Evolutionary conservation across 2,888 invertebrate genomes (phyloP), one percentile per base, ranked within the genome.

Genomic region (Anagyrus pseudococci): DNA sequence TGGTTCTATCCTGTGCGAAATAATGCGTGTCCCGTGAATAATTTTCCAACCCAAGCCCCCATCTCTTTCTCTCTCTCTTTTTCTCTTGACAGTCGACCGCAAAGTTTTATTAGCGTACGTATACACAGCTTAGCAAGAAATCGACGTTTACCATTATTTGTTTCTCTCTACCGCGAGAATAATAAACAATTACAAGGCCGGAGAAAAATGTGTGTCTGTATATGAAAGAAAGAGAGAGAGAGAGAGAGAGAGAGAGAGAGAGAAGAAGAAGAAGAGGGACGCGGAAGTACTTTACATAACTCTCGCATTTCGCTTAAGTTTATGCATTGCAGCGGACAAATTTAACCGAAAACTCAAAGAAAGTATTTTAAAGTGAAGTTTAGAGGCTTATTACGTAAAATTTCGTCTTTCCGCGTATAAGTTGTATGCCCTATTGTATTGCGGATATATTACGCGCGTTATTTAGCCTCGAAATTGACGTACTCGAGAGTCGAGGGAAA

Each of bases 201-300:
- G n/a, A n/a, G n/a, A n/a, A n/a, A n/a, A n/a, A n/a, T n/a, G n/a
- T n/a, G n/a, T n/a, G n/a, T n/a, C n/a, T n/a, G n/a, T n/a, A n/a
- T n/a, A n/a, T n/a, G n/a, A n/a, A n/a, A n/a, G n/a, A n/a, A n/a
- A n/a, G n/a, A n/a, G n/a, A n/a, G n/a, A n/a, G n/a, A n/a, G n/a
- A n/a, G 37, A 50, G 37, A n/a, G 22, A 43, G 49, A 15, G 44
- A 37, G 33, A 26, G 37, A 23, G 15, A 23, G 15, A 15, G 20
- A 17, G 50, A 37, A 52, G 58, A 43, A n/a, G n/a, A n/a, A n/a
- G n/a, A n/a, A n/a, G n/a, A n/a, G n/a, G n/a, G 46, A 23, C 15
- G 46, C 33, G n/a, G 22, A 54, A 47, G 59, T 59, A n/a, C 53
- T 59, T 54, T 53, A 53, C 29, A 46, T 58, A 46, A 58, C 41